Base-by-base conservation (phyloP, 2,797 vertebrate species). In the Eurystomus glaucurus region DNA sequence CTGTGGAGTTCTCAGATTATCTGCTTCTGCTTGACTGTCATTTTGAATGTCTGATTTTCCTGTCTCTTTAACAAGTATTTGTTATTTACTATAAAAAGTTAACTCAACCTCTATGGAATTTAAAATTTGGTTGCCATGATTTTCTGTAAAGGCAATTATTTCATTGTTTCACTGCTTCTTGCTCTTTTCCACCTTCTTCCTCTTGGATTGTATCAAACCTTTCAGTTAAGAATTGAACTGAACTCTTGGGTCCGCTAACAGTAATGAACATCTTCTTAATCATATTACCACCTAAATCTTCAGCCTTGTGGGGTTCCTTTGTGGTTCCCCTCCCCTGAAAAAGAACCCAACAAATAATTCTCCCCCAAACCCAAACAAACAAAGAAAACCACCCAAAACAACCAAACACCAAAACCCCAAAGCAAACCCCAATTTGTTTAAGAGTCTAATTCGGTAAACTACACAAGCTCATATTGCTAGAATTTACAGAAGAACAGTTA, bases 271-370 rank as follows among this genome's bases (percentile, higher is more conserved):
- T 22, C 1, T 3, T 62, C 5, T 48, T 64, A 50, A 23, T 60
- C 22, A 21, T 26, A 83, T 37, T 10, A 31, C 29, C 9, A 28
- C 9, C 15, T 1, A 37, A 33, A 45, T 50, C 28, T 33, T 88
- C 26, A 68, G 12, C 5, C 3, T 37, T 48, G 2, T 2, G 3
- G 17, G 8, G 0, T 1, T 33, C 81, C 39, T 46, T 41, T 19
- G 12, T 6, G 31, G 29, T 21, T 14, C 4, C 2, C 3, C 2
- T 3, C 3, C 7, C 4, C 2, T 20, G 15, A 46, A 31, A 54
- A 54, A 31, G 17, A 52, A 29, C 20, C 48, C 12, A 54, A 7
- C 6, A 43, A 43, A 43, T 43, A 43, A 43, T 14, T 11, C 6
- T 10, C 41, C 50, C 10, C 51, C 29, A 19, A 54, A 31, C 51